Base-by-base conservation (phyloP, 1,140 invertebrate species). In the Cyclina sinensis region DNA sequence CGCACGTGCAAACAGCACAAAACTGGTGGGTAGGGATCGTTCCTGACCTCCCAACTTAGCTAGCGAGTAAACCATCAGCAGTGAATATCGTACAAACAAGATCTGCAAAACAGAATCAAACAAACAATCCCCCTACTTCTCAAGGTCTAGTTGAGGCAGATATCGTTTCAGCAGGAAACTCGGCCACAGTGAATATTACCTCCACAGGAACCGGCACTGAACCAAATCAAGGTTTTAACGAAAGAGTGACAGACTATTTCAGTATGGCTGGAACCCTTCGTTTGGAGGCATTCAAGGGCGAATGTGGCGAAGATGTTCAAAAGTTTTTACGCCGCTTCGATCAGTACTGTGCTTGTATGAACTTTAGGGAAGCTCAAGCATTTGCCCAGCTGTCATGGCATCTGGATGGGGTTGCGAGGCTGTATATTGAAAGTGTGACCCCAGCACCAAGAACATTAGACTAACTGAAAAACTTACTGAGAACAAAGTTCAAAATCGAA, bases 11-110 rank as follows among this genome's bases (percentile, higher is more conserved):
- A 14, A 54, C 51, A n/a, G 59, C 59, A 65, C 59, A 65, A 65
- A 65, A 65, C 59, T 65, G 59, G 59, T 65, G 59, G 59, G 59
- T 65, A 65, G 59, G 24, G 59, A 35, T 65, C 59, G 59, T 7
- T 2, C 59, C 59, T 27, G 16, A 7, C 59, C 30, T 35, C 27
- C 11, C 59, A 65, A 35, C 24, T 27, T 30, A 65, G 59, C 59
- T 5, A 65, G 59, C 30, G 18, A 54, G 9, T 54, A 54, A n/a
- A 54, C 51, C 51, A 12, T 54, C 51, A n/a, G 51, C 18, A 18
- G 51, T 54, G 2, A 54, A 74, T 39, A 43, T 30, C 32, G 24
- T 30, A 11, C 11, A 74, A 21, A 74, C 27, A 21, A 39, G 27
- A 48, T 21, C 70, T 35, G 51, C 2, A 18, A 1, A 74, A 74